Evolutionary conservation across 2,888 invertebrate species (phyloP).

Genomic region (Lathronympha strigana): DNA sequence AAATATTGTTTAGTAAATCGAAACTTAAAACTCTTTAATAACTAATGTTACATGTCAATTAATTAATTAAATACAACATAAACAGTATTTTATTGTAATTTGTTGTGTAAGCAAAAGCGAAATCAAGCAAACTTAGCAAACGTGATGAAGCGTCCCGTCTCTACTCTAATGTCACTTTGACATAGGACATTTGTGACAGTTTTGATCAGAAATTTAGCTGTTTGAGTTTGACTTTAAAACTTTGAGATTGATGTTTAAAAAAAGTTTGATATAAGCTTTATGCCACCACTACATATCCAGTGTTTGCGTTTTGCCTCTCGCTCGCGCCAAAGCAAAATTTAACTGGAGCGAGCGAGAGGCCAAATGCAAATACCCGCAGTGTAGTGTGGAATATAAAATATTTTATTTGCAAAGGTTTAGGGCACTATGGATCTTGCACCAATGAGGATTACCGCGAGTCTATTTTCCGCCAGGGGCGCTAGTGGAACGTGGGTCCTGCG

Average conservation of each 20-base stretch:
- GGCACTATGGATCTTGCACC: no score
- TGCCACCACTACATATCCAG: no score
- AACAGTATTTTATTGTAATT: background rate
- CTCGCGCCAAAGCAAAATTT: no score
- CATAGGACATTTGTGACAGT: background rate
- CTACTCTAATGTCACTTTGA: background rate
- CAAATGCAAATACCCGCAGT: no score
- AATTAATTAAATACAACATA: background rate
- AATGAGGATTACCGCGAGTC: no score
- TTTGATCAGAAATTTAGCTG: background rate
- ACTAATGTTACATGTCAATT: background rate
- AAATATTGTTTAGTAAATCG: slow-evolving; percentile 16
- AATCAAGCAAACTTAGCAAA: background rate
- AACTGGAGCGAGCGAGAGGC: no score
- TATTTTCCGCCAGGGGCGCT: no score
- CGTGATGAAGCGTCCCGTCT: background rate
- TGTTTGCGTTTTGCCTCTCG: no score
- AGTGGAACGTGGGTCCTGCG: no score
- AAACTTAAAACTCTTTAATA: background rate
- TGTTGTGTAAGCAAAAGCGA: background rate
- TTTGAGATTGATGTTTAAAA: background rate
- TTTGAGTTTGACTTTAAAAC: background rate
- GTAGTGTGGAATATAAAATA: no score
- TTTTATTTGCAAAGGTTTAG: no score
- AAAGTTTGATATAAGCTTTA: no score